Base-by-base conservation (phyloP, 2,797 vertebrate genomes). In the Crocidura indochinensis region DNA sequence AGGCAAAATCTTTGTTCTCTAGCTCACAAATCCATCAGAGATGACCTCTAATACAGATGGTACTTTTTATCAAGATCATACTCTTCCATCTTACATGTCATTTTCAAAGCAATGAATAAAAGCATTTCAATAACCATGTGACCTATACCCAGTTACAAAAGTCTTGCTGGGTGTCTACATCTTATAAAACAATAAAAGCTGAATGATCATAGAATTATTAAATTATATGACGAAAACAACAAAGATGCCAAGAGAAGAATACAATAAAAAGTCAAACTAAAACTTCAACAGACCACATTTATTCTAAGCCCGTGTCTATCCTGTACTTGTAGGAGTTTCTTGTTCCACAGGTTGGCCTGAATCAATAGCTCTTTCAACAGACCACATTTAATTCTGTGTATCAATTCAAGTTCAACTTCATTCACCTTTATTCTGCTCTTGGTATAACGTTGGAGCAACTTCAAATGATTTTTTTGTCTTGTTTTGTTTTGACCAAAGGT, bases 111-210 rank as follows among this genome's bases (percentile, higher is more conserved):
- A 76, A 62, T 9, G 9, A 56, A 86, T 14, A 86, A 44, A 14
- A 91, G n/a, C 19, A 87, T 75, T 90, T 87, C 29, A 56, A 91
- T 11, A 91, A 85, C 75, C 3, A 60, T 8, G 62, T 1, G 12
- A 78, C 27, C 49, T 29, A 71, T 7, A 20, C 49, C 22, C 14
- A 44, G 60, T 11, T 88, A 88, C 67, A 88, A 77, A 64, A 62
- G 11, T 67, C 29, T 76, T 44, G 64, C 24, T 67, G 44, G 12
- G 20, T 44, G 87, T 77, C 44, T 46, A 73, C 27, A 84, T 20
- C 24, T 81, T 49, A 65, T 91, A 89, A 82, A 85, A 49, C 29
- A 90, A 91, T 60, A 15, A 82, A 82, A 79, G 81, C 47, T 31
- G 26, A 46, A 29, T 72, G 73, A 62, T 87, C 65, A 90, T 65